Percentiles rank a stretch among this genome's conserved stretches.
Evolutionary conservation across 2,888 invertebrate species (phyloP).

Genomic region (Anthoptus insignis): DNA sequence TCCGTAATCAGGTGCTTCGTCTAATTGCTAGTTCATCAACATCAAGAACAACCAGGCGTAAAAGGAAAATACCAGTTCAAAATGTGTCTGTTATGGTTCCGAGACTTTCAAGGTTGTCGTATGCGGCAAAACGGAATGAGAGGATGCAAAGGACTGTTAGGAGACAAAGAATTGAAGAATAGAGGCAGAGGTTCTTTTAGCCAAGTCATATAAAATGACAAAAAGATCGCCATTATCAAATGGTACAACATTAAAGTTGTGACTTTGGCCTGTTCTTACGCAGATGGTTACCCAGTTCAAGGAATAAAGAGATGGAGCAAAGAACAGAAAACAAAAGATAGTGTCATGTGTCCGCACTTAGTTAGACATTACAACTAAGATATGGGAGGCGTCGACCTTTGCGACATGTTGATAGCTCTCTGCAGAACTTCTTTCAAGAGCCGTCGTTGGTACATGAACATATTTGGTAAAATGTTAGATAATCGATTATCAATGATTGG

Average conservation of each 20-base stretch:
- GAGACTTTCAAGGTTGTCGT: no score
- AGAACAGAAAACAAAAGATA: neutral
- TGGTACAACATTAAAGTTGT: neutral
- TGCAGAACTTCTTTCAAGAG: no score
- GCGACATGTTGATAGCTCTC: conserved; percentile 2
- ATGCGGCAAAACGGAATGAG: no score
- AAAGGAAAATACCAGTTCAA: no score
- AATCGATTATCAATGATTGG: neutral
- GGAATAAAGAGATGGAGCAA: neutral
- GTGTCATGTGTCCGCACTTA: neutral
- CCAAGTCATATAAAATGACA: neutral
- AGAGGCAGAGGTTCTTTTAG: neutral
- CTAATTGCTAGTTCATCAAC: no score
- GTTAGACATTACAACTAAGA: neutral
- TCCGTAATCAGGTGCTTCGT: neutral
- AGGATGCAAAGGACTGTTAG: no score
- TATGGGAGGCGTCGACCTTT: neutral
- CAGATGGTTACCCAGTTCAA: neutral
- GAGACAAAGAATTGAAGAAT: no score
- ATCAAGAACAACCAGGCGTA: no score
- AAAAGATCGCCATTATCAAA: no score
- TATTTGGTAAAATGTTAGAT: no score
- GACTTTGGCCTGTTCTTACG: neutral
- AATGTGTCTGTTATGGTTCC: no score
- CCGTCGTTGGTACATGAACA: no score